Percentiles rank a stretch among this genome's conserved stretches.
These are phyloP conservation scores for Sebastolobus altivelis DNA, from an alignment of 2,797 vertebrate genomes.

Conservation along the genomic window DNA sequence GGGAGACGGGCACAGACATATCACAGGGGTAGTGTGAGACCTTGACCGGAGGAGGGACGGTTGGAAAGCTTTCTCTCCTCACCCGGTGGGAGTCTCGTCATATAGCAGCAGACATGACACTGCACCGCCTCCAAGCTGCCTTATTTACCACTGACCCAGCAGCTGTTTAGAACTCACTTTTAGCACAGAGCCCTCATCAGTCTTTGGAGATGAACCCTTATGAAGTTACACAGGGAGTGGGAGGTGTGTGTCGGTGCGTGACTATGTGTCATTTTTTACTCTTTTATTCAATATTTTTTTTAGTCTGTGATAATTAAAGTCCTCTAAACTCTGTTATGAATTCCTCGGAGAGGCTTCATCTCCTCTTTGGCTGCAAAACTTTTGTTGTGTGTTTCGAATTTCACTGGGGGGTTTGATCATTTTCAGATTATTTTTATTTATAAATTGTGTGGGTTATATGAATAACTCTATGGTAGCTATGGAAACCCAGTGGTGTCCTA, in stretches of 20 bases:
- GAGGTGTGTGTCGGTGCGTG: conserved; percentile 36
- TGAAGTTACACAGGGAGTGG: conserved; percentile 55
- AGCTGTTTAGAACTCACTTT: conserved; percentile 82
- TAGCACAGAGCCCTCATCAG: conserved; percentile 70
- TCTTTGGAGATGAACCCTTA: conserved; percentile 70
- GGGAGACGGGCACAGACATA: conserved; percentile 43
- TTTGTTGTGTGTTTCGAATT: neutral
- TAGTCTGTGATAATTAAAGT: conserved; percentile 31
- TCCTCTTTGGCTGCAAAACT: conserved; percentile 17
- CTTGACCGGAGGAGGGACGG: conserved; percentile 47
- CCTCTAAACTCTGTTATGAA: conserved; percentile 36
- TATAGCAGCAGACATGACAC: conserved; percentile 38
- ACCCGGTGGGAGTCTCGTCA: conserved; percentile 22
- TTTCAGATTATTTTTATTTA: conserved; percentile 29
- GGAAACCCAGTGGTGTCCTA: neutral
- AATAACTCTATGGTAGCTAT: neutral
- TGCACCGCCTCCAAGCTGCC: conserved; percentile 52
- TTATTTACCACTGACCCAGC: conserved; percentile 61
- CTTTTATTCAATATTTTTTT: conserved; percentile 14
- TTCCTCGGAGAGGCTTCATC: conserved; percentile 13
- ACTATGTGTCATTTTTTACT: conserved; percentile 20
- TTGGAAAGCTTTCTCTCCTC: conserved; percentile 42
- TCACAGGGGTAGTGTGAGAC: conserved; percentile 53
- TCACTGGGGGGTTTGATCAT: neutral
- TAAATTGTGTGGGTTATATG: neutral